Base-by-base conservation (phyloP, 2,888 invertebrate species). In the Lacanobia wlatinum region DNA sequence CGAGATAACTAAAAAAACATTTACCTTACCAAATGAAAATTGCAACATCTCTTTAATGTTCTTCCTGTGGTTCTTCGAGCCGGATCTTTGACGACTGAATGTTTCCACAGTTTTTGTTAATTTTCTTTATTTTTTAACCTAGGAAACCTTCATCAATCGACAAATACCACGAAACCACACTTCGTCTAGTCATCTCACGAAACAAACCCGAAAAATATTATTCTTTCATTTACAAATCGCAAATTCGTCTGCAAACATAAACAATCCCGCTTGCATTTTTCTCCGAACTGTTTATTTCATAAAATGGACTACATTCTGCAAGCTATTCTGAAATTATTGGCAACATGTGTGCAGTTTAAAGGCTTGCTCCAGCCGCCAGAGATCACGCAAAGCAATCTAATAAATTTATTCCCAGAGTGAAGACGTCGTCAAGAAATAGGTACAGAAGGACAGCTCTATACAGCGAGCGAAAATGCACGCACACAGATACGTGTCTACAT, bases 361-460 rank as follows among this genome's bases (percentile, higher is more conserved):
- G 82, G 66, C 78, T 65, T 73, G 70, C 79, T 70, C 18, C 65
- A 62, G 40, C 66, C 81, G 78, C 78, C 84, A 84, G 84, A 86
- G 84, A 87, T 84, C 86, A 84, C 82, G 79, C 75, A 79, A 79
- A 78, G 86, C 88, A 87, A 90, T 90, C 89, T 90, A 90, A 89
- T 83, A 88, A 87, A 91, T 91, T 89, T 90, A 89, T 88, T 85
- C 71, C 71, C 83, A 76, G 81, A 77, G 81, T 80, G 84, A 82
- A 55, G 6, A 12, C 18, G 14, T 40, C 28, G 38, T 1, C 14
- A 48, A 1, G 84, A 83, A 23, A 46, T 10, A 68, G 1, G 0
- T 40, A 5, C 46, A 69, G 70, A 70, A 70, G 46, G 7, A n/a
- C 10, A 0, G 8, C 7, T 70, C 10, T 9, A 21, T 14, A 2